Conservation (phyloP, 2,113 vertebrate species). For the Spilogale gracilis region DNA sequence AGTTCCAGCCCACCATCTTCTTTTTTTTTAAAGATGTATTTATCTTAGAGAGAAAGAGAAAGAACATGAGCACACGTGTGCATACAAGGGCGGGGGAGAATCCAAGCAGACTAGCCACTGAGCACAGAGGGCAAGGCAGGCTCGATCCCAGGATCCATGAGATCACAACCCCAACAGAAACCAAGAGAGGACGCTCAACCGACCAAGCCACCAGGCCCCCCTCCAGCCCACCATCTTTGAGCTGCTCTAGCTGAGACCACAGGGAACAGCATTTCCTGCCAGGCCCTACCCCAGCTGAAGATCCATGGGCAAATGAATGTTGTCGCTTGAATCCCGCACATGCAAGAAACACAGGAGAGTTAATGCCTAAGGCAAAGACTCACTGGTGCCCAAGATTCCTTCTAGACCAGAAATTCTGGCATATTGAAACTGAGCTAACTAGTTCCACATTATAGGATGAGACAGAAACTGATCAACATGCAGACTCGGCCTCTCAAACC, state of each 20-base stretch:
- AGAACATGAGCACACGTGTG: no score
- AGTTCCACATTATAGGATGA: neutral
- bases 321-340: neutral
- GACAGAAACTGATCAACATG: neutral
- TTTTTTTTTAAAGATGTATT: neutral
- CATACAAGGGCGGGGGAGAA: neutral
- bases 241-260: neutral
- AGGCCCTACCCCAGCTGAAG: neutral
- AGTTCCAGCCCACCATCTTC: neutral
- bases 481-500: neutral
- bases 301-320: neutral
- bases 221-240: neutral
- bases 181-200: neutral
- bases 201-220: neutral
- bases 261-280: neutral
- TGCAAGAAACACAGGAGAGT: neutral
- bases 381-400: neutral
- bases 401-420: neutral
- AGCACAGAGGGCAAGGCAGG: neutral
- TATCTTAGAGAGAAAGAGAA: neutral
- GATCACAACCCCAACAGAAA: neutral
- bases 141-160: neutral
- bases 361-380: neutral
- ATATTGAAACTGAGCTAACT: neutral
- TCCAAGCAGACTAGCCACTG: neutral